Conservation (phyloP, 1,140 invertebrate genomes). For the Atta colombica region DNA sequence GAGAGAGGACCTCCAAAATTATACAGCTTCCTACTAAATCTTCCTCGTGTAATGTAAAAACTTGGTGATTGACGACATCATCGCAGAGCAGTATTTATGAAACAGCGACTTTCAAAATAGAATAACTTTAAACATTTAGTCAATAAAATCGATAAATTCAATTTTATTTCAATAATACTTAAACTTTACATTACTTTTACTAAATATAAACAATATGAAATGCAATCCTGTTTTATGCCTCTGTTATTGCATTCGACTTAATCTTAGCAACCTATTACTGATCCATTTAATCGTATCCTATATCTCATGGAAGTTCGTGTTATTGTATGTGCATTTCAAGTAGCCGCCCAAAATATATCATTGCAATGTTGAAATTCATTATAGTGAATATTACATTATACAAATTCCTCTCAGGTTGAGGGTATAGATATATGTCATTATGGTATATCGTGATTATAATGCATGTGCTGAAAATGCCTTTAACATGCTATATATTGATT, state of each 20-base stretch:
- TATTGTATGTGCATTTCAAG: neutral
- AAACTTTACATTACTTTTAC: neutral
- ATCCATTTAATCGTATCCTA: slow-evolving; percentile 15
- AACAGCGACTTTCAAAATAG: neutral
- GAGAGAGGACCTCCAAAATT: slow-evolving; percentile 8
- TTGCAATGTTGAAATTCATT: slow-evolving; percentile 6
- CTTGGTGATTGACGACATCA: neutral
- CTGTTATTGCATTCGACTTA: neutral
- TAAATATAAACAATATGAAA: neutral
- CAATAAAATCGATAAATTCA: neutral
- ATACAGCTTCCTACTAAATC: slow-evolving; percentile 9
- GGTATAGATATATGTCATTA: slow-evolving; percentile 35
- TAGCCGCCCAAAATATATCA: neutral
- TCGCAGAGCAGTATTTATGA: neutral
- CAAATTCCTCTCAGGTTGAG: slow-evolving; percentile 32
- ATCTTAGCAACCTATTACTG: slow-evolving; percentile 6
- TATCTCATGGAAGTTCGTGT: neutral
- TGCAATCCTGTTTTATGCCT: neutral
- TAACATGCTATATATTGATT: slow-evolving; percentile 65
- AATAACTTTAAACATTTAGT: neutral
- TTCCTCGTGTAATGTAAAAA: neutral
- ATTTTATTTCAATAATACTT: neutral
- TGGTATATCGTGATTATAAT: slow-evolving; percentile 38
- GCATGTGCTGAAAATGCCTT: slow-evolving; percentile 42
- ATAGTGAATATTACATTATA: slow-evolving; percentile 37